phyloP scores from a whole-genome alignment of 2,797 vertebrate genomes.

The Diplodus puntazzo region DNA sequence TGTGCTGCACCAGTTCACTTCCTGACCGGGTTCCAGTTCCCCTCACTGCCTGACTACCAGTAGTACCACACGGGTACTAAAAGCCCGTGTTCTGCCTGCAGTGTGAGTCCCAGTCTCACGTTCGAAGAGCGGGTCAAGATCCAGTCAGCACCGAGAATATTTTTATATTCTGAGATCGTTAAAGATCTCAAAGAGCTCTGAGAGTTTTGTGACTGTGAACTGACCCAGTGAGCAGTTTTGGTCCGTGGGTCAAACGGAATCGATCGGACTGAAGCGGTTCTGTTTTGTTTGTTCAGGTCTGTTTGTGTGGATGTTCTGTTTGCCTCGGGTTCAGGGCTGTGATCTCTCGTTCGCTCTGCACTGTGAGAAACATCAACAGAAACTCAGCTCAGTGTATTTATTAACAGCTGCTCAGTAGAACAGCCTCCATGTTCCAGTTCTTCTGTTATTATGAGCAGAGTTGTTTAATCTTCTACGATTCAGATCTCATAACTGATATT shows the following conservation, averaged over 20 bases:
- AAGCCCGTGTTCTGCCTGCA: not conserved
- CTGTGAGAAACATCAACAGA: constrained; percentile 11
- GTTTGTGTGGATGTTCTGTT: constrained; percentile 66
- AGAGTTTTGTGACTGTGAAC: not conserved
- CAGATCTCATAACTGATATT: not conserved
- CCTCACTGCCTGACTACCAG: not conserved
- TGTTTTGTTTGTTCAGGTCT: constrained; percentile 54
- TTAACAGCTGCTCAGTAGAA: not conserved
- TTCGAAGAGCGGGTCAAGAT: not conserved
- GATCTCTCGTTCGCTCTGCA: constrained; percentile 31
- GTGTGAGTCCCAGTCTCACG: no score
- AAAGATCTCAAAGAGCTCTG: no score
- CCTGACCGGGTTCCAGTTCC: not conserved
- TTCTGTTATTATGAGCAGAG: not conserved
- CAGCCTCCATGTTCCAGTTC: not conserved
- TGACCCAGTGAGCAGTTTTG: constrained; percentile 7
- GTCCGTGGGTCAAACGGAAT: constrained; percentile 22
- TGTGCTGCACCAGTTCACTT: constrained; percentile 6
- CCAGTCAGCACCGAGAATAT: not conserved
- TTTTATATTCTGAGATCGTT: not conserved
- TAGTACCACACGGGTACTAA: not conserved
- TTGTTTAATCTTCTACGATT: not conserved
- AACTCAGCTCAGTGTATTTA: not conserved
- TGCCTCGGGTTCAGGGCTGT: constrained; percentile 68
- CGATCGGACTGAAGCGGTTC: constrained; percentile 21